Evolutionary conservation across 1,140 invertebrate genomes (phyloP), one percentile per base, ranked within the genome.

Genomic region (Brachionus asplanchnoidis): DNA sequence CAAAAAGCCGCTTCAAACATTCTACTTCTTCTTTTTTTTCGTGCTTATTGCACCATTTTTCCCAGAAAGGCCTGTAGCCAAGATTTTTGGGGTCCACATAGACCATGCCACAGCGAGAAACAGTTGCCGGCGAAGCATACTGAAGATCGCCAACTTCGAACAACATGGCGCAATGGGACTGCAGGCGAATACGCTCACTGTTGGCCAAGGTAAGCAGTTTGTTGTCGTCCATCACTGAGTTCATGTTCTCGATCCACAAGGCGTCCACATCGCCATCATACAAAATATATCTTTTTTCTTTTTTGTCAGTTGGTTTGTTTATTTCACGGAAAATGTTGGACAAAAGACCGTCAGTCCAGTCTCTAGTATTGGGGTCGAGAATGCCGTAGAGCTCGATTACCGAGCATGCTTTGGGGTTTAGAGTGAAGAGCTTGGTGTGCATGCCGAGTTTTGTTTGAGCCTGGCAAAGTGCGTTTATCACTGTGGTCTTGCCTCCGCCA

Each of bases 181-280:
- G 92, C 23, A 97, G 90, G 60, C 94, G 92, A 26, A 97, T 95
- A 83, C 95, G 91, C 88, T 97, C 95, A 75, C 95, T 95, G 89
- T 96, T 96, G 0, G 94, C 94, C 85, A 97, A 90, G 0, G 95
- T 96, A 60, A 97, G 88, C 65, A 96, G 88, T 88, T 94, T 94
- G 88, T 96, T 97, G 88, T 97, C 95, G 88, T 97, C 95, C 95
- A 97, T 96, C 6, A 97, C 95, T 1, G 95, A 95, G 90, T 97
- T 97, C 95, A 97, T 96, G 89, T 96, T 96, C 90, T 96, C 95
- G 85, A 97, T 95, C 95, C 95, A 97, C 6, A 96, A 90, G 7
- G 95, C 93, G 91, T 97, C 95, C 84, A 97, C 94, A 88, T 97
- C 95, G 6, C 95, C 95, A 88, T 97, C 95, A 90, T 96, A 96